Evolutionary conservation across 2,113 vertebrate genomes (phyloP).

Genomic region (Calonectris borealis): DNA sequence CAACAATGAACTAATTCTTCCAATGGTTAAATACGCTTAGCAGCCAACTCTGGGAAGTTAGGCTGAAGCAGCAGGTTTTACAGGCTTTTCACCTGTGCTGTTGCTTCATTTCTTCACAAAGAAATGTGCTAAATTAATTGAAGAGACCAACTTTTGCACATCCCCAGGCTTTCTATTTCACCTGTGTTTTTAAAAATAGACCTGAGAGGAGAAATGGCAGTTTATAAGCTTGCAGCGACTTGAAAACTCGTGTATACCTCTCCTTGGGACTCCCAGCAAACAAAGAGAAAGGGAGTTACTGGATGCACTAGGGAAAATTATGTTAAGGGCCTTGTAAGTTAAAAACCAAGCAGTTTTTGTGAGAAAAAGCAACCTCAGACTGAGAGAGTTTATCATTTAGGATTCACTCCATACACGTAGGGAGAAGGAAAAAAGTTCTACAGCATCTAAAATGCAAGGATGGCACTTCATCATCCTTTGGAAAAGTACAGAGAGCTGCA

Average conservation of each 20-base stretch:
- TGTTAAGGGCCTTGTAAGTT: not conserved
- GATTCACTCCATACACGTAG: not conserved
- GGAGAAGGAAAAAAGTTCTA: not conserved
- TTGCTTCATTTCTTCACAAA: not conserved
- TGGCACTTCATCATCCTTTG: not conserved
- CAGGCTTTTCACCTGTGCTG: not conserved
- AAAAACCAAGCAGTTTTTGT: not conserved
- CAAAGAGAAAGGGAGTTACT: not conserved
- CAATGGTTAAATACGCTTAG: not conserved
- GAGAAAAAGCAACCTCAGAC: not conserved
- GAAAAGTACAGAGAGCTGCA: not conserved
- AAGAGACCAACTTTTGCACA: not conserved
- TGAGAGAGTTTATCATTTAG: not conserved
- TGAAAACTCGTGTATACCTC: not conserved
- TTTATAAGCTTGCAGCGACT: not conserved
- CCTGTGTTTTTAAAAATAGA: not conserved
- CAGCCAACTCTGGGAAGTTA: not conserved
- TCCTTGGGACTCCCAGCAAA: not conserved
- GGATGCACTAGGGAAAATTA: not conserved
- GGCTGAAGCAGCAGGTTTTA: not conserved
- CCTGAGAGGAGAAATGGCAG: not conserved
- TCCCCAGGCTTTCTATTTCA: not conserved
- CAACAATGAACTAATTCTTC: not conserved
- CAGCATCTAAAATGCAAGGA: not conserved
- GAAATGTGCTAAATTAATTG: not conserved